Percentiles rank a stretch among this genome's conserved stretches.
These are phyloP conservation scores for Bufotes viridis DNA, from an alignment of 2,797 vertebrate genomes.

Conservation along the genomic window DNA sequence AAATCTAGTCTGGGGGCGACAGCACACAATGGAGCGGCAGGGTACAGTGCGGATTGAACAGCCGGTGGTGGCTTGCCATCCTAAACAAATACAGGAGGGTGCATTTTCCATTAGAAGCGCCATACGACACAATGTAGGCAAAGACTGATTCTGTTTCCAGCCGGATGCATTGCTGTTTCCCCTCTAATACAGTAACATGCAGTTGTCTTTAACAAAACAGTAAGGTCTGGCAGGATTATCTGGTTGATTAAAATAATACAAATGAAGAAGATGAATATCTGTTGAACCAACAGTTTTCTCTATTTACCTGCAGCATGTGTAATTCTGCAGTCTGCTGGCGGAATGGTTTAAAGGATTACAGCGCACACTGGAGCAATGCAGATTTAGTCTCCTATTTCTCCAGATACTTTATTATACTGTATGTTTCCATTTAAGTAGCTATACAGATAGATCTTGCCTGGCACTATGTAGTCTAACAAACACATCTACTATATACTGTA, in stretches of 20 bases:
- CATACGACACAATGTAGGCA: constrained; percentile 39
- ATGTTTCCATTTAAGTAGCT: constrained; percentile 4
- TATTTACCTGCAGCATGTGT: constrained; percentile 49
- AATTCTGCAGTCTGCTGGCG: constrained; percentile 38
- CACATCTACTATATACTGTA: too few species aligned
- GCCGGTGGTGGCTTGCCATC: constrained; percentile 31
- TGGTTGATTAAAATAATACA: constrained; percentile 56
- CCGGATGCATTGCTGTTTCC: constrained; percentile 18
- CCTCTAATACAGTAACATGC: constrained; percentile 51
- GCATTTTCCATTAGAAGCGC: constrained; percentile 50
- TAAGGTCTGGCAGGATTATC: constrained; percentile 50
- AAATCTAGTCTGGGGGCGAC: constrained; percentile 20
- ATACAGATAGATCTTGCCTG: background rate
- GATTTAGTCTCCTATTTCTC: constrained; percentile 9
- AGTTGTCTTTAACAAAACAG: constrained; percentile 57
- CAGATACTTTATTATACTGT: background rate
- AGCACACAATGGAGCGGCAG: background rate
- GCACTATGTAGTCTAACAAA: background rate
- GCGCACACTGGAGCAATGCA: constrained; percentile 31
- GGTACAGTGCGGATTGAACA: background rate
- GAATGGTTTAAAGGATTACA: constrained; percentile 51
- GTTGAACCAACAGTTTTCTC: constrained; percentile 48
- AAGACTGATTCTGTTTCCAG: constrained; percentile 37
- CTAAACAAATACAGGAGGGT: constrained; percentile 45
- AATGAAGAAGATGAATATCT: constrained; percentile 58